Percentiles rank a stretch among this genome's conserved stretches.
phyloP scores from a whole-genome alignment of 2,888 invertebrate species.

The Eupithecia centaureata region DNA sequence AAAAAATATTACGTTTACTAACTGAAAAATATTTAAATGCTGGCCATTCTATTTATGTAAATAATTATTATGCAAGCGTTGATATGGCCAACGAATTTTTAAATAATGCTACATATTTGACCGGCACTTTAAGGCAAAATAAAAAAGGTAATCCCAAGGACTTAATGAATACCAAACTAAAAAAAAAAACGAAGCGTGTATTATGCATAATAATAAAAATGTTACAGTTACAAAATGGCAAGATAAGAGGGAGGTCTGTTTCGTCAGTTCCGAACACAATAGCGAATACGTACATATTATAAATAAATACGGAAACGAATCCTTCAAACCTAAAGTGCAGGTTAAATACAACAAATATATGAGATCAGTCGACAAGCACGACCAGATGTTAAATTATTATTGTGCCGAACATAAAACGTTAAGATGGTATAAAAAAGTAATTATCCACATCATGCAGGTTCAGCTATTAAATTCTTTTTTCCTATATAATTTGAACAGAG shows the following conservation, averaged over 20 bases:
- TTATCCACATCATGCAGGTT: too few species aligned
- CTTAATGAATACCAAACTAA: conserved; percentile 25
- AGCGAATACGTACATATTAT: conserved; percentile 17
- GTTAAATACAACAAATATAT: conserved; percentile 32
- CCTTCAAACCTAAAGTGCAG: conserved; percentile 24
- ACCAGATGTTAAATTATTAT: conserved; percentile 23
- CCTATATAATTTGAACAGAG: too few species aligned
- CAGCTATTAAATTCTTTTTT: too few species aligned
- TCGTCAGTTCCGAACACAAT: conserved; percentile 22
- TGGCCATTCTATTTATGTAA: conserved; percentile 34
- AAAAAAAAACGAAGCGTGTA: conserved; percentile 24
- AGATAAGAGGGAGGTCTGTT: conserved; percentile 21
- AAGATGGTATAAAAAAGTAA: conserved; percentile 25
- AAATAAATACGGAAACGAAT: conserved; percentile 26
- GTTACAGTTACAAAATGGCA: conserved; percentile 17
- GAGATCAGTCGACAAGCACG: conserved; percentile 23
- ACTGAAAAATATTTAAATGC: conserved; percentile 30
- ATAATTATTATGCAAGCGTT: conserved; percentile 36
- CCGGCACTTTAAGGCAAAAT: conserved; percentile 34
- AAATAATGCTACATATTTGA: conserved; percentile 26
- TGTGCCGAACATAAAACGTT: conserved; percentile 18
- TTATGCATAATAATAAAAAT: conserved; percentile 22
- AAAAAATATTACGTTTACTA: conserved; percentile 34
- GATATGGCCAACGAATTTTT: conserved; percentile 36
- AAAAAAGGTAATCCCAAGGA: conserved; percentile 30